Evolutionary conservation across 2,888 invertebrate species (phyloP).

Genomic region (Leptinotarsa haldemani): DNA sequence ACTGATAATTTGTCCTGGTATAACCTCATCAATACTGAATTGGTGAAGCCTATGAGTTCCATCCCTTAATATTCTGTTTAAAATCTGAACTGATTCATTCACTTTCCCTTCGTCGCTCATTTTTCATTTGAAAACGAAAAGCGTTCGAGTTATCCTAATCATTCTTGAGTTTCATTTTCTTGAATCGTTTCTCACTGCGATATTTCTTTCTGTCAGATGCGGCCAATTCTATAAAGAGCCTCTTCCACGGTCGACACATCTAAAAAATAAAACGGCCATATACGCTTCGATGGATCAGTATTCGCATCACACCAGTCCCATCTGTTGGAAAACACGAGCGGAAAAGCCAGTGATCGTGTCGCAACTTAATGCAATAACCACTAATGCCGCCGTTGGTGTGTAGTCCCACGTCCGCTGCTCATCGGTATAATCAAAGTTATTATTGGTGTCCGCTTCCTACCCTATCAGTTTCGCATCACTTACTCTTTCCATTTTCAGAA

Average conservation of each 20-base stretch:
- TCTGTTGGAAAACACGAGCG: conserved; percentile 2
- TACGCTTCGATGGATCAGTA: not conserved
- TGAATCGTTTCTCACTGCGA: no score
- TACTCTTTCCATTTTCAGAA: not conserved
- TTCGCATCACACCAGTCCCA: not conserved
- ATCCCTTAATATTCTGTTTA: no score
- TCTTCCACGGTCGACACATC: not conserved
- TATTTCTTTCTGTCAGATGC: no score
- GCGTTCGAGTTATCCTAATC: no score
- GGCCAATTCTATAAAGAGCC: no score
- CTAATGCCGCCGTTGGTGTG: conserved; percentile 27
- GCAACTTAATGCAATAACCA: conserved; percentile 27
- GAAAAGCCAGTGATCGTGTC: conserved; percentile 16
- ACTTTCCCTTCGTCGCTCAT: no score
- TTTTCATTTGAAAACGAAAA: no score
- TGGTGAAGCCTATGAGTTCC: no score
- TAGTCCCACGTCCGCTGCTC: conserved; percentile 23
- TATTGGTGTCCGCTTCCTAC: conserved; percentile 16
- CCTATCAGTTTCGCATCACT: conserved; percentile 28
- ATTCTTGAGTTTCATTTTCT: no score
- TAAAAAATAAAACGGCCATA: not conserved
- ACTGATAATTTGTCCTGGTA: no score
- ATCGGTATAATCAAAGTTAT: conserved; percentile 32
- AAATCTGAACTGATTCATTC: no score
- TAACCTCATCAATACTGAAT: no score